Base-by-base conservation (phyloP, 2,797 vertebrate genomes). In the Pseudotriccus pelzelni region DNA sequence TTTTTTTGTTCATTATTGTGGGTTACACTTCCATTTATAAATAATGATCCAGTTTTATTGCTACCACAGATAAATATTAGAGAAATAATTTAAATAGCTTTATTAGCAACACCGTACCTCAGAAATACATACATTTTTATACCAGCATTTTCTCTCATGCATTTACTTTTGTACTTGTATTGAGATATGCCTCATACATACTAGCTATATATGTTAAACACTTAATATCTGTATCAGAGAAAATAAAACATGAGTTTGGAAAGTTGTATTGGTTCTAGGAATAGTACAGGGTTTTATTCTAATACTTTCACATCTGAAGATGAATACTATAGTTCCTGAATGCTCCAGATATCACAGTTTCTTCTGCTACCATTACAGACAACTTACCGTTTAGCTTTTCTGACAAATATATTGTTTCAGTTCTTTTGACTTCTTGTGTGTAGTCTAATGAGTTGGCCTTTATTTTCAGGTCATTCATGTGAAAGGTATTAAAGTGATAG, bases 71-170 rank as follows among this genome's bases (percentile, higher is more conserved):
- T 82, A 94, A 91, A 94, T 84, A 87, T 59, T 70, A 89, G 24
- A 47, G n/a, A 43, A 58, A 92, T 87, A 88, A 80, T 62, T 93
- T 96, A 69, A 91, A 70, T 59, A 77, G 52, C 69, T 94, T 91
- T 73, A 87, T 83, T 91, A 84, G 7, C 30, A 83, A 37, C 23
- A 50, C 18, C 39, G 10, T 69, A 43, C 10, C 41, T 77, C 56
- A 75, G 34, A 90, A 82, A 75, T 46, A 46, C 10, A 49, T 50
- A 14, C 0, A 16, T 28, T 72, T 90, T 78, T 63, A 37, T 41
- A 16, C 1, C 5, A 36, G 5, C 1, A 20, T 37, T 92, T 89
- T 94, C 64, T 87, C 10, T 74, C 18, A 14, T 6, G 0, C 4
- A 19, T 84, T 72, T 63, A 6, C 4, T 27, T 82, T 74, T 64